Evolutionary conservation across 2,797 vertebrate genomes (phyloP).

Genomic region (Pangasius mekongensis): DNA sequence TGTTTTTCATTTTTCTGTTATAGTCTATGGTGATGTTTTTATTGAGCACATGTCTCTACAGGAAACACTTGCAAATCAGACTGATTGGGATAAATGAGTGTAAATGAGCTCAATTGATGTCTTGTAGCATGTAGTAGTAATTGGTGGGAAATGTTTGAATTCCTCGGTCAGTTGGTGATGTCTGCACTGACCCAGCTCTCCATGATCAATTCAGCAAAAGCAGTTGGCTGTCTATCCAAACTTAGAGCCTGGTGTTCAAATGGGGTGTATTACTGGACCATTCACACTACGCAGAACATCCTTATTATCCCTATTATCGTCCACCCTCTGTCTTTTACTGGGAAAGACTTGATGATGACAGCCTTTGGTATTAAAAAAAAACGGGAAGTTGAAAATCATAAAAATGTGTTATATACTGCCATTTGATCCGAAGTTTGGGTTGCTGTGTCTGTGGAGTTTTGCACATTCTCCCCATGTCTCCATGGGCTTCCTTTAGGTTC

Average conservation of each 20-base stretch:
- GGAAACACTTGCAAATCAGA: neutral
- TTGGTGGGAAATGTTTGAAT: neutral
- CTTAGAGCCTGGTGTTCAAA: neutral
- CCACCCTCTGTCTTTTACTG: neutral
- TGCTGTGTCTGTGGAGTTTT: neutral
- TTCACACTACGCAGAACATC: neutral
- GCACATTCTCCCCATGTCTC: neutral
- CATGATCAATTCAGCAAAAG: neutral
- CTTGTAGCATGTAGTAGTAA: neutral
- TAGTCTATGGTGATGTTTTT: neutral
- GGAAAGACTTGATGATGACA: neutral
- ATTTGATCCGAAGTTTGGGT: neutral
- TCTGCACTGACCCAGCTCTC: neutral
- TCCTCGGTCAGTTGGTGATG: neutral
- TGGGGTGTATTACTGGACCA: neutral
- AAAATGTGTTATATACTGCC: neutral
- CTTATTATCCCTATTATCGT: slow-evolving; percentile 5
- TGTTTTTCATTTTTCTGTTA: neutral
- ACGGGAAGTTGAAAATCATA: neutral
- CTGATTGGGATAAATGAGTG: neutral
- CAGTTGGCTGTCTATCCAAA: neutral
- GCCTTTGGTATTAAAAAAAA: neutral
- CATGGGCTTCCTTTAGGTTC: too few relatives aligned
- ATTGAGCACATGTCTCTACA: too few relatives aligned
- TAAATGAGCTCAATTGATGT: neutral